phyloP scores from a whole-genome alignment of 2,797 vertebrate genomes.

The Craterocephalus amniculus region DNA sequence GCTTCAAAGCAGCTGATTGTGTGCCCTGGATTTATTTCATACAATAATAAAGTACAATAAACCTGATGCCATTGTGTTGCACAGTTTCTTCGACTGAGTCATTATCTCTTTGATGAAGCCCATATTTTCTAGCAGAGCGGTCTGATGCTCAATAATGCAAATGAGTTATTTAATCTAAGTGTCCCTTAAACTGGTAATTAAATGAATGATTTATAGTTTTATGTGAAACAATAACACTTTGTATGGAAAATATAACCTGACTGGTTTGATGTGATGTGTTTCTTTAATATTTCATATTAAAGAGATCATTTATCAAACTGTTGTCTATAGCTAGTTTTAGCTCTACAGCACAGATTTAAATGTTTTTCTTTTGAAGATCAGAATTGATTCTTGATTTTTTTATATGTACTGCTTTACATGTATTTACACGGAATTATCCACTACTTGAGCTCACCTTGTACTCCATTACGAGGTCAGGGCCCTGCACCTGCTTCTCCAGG shows the following conservation, averaged over 20 bases:
- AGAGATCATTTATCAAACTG: constrained; percentile 27
- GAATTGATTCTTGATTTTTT: background rate
- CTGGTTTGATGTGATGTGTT: constrained; percentile 40
- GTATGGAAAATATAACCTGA: constrained; percentile 56
- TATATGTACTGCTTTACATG: constrained; percentile 4
- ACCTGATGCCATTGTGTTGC: constrained; percentile 51
- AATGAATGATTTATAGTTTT: constrained; percentile 59
- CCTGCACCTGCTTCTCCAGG: constrained; percentile 79
- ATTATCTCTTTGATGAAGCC: constrained; percentile 58
- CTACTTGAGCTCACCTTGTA: constrained; percentile 70
- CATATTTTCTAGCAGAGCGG: constrained; percentile 56
- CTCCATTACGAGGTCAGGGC: constrained; percentile 67
- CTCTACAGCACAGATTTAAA: constrained; percentile 8
- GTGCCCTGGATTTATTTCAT: constrained; percentile 52
- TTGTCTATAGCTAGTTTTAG: constrained; percentile 13
- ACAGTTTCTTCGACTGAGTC: constrained; percentile 51
- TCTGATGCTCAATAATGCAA: constrained; percentile 72
- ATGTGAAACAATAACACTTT: constrained; percentile 47
- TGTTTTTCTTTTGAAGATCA: background rate
- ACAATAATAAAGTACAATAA: constrained; percentile 50
- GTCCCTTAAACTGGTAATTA: constrained; percentile 65
- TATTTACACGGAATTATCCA: constrained; percentile 34
- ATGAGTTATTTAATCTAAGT: constrained; percentile 64
- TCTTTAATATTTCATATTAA: constrained; percentile 42
- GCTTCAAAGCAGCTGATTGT: constrained; percentile 51